phyloP scores from a whole-genome alignment of 2,797 vertebrate species.

The Urocyon cinereoargenteus region DNA sequence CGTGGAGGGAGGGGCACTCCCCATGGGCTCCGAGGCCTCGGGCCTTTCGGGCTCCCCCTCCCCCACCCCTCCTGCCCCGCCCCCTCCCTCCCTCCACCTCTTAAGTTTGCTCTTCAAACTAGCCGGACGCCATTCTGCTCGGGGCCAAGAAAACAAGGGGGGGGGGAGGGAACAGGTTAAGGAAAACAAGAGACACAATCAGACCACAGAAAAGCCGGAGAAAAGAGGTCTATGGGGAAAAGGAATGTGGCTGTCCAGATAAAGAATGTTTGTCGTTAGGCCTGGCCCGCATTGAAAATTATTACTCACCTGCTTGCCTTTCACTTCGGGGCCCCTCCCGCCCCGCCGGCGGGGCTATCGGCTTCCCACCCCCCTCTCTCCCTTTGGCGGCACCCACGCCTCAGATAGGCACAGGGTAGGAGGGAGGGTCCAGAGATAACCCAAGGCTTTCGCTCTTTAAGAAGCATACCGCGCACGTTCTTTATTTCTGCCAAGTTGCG shows the following conservation, averaged over 20 bases:
- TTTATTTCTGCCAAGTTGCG: background rate
- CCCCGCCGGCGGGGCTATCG: constrained; percentile 6
- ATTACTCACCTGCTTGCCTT: constrained; percentile 66
- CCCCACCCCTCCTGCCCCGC: background rate
- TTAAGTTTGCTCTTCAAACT: constrained; percentile 77
- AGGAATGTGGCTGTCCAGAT: constrained; percentile 81
- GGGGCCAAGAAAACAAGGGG: constrained; percentile 57
- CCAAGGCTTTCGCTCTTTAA: background rate
- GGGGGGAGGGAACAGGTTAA: constrained; percentile 75
- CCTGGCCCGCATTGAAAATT: constrained; percentile 55
- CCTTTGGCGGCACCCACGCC: constrained; percentile 65
- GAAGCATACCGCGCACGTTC: background rate
- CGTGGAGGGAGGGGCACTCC: no score
- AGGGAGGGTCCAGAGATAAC: background rate
- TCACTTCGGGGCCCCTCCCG: background rate
- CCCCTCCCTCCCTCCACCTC: constrained; percentile 24
- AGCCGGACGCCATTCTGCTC: constrained; percentile 78
- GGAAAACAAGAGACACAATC: constrained; percentile 71
- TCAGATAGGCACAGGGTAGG: background rate
- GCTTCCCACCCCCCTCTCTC: constrained; percentile 39
- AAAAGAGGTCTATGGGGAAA: constrained; percentile 51
- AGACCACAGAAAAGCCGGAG: constrained; percentile 61
- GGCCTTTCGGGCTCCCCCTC: background rate
- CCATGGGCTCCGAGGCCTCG: background rate
- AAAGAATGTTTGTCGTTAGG: constrained; percentile 83